Conservation (phyloP, 2,113 vertebrate genomes). For the Lasiurus cinereus region DNA sequence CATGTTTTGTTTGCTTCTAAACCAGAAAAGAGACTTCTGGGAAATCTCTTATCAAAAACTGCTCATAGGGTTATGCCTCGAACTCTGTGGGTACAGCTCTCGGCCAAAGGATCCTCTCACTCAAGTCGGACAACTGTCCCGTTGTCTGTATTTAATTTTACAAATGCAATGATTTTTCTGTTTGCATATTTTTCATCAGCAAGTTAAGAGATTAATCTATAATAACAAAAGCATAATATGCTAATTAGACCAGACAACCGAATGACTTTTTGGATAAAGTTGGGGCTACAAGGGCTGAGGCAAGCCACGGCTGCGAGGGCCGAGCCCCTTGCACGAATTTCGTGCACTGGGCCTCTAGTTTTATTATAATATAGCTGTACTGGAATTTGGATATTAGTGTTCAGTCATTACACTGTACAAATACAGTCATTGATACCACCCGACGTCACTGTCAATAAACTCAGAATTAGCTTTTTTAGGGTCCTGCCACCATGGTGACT, state of each 20-base stretch:
- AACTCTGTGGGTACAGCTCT: no score
- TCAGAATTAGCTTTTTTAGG: not conserved
- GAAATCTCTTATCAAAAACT: not conserved
- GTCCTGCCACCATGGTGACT: not conserved
- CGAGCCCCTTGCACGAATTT: no score
- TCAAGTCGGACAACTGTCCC: not conserved
- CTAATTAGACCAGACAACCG: no score
- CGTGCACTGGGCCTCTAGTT: not conserved
- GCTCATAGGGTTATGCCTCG: not conserved
- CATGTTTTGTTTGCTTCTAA: not conserved
- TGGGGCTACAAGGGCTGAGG: no score
- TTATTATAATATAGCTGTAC: not conserved
- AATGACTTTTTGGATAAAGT: no score
- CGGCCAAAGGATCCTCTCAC: not conserved
- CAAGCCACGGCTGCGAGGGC: no score
- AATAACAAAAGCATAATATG: no score
- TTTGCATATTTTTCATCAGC: constrained; percentile 13
- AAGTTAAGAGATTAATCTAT: not conserved
- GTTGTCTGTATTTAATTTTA: not conserved
- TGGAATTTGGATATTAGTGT: not conserved
- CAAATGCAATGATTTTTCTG: not conserved
- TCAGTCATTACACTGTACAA: not conserved
- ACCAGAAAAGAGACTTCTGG: not conserved
- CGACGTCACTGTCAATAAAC: not conserved
- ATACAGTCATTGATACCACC: not conserved